Evolutionary conservation across 2,888 invertebrate genomes (phyloP).

Genomic region (Ormyrus pomaceus): DNA sequence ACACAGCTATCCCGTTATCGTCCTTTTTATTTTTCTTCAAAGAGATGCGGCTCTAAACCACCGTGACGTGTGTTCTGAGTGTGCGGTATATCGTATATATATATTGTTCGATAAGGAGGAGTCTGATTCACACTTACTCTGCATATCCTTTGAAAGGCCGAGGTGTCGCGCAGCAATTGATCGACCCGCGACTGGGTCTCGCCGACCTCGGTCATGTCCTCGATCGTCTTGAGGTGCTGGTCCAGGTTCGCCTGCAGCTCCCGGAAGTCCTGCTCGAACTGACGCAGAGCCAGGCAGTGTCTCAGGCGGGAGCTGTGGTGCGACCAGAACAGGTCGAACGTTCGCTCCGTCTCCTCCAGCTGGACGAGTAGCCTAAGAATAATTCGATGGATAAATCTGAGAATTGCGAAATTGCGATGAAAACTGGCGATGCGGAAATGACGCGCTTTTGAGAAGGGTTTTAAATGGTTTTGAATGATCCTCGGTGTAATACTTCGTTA

Average conservation of each 20-base stretch:
- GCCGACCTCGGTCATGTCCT: slow-evolving; percentile 92
- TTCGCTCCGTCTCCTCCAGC: slow-evolving; percentile 94
- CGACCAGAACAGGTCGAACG: slow-evolving; percentile 96
- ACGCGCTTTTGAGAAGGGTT: too few relatives aligned
- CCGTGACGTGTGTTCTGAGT: slow-evolving; percentile 13
- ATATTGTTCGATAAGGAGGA: neutral
- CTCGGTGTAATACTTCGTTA: too few relatives aligned
- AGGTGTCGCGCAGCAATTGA: slow-evolving; percentile 85
- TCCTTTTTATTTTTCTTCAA: too few relatives aligned
- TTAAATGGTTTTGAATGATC: too few relatives aligned
- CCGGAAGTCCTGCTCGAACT: slow-evolving; percentile 96
- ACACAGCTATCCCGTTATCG: neutral
- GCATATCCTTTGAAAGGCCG: slow-evolving; percentile 86
- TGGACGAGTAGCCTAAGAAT: slow-evolving; percentile 87
- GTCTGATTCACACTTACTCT: slow-evolving; percentile 73
- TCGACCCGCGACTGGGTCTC: slow-evolving; percentile 91
- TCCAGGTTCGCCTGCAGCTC: slow-evolving; percentile 91
- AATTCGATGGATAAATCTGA: too few relatives aligned
- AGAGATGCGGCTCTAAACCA: neutral
- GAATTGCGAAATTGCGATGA: too few relatives aligned
- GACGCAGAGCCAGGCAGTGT: slow-evolving; percentile 92
- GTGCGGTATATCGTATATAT: slow-evolving; percentile 1
- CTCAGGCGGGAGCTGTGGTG: slow-evolving; percentile 92
- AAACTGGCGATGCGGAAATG: too few relatives aligned
- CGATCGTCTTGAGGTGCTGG: slow-evolving; percentile 85